These are phyloP conservation scores for Myxocyprinus asiaticus DNA, from an alignment of 2,113 vertebrate species.

Conservation along the genomic window DNA sequence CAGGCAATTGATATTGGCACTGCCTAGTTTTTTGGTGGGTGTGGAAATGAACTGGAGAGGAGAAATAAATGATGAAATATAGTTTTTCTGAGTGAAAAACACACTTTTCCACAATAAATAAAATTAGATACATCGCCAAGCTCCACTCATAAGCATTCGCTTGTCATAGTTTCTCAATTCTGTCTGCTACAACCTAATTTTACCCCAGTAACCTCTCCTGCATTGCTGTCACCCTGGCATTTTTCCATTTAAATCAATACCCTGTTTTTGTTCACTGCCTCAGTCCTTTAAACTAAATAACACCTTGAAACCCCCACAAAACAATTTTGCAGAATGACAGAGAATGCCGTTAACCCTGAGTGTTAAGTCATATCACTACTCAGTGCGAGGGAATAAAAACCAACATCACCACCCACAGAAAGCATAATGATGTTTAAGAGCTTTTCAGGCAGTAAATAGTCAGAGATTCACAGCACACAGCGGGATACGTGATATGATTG, in stretches of 20 bases:
- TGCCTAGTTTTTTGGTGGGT: neutral
- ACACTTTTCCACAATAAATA: neutral
- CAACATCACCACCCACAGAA: neutral
- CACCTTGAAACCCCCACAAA: neutral
- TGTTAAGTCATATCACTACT: neutral
- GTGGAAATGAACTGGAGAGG: neutral
- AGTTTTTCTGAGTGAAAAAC: neutral
- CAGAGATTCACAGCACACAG: neutral
- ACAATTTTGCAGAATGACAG: neutral
- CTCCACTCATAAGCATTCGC: too few relatives aligned
- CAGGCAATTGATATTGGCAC: slow-evolving; percentile 18
- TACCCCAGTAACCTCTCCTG: neutral
- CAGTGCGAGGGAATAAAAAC: neutral
- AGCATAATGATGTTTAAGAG: slow-evolving; percentile 9
- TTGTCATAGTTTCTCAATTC: neutral
- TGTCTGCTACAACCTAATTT: neutral
- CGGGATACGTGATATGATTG: slow-evolving; percentile 1
- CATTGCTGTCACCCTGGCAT: neutral
- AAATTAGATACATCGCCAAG: neutral
- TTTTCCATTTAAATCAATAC: slow-evolving; percentile 22
- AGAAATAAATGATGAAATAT: neutral
- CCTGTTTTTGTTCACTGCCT: neutral
- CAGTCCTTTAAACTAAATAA: slow-evolving; percentile 14
- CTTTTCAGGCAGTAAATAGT: neutral
- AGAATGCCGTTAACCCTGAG: neutral